Evolutionary conservation across 2,888 invertebrate species (phyloP).

Genomic region (Cerastoderma edule): DNA sequence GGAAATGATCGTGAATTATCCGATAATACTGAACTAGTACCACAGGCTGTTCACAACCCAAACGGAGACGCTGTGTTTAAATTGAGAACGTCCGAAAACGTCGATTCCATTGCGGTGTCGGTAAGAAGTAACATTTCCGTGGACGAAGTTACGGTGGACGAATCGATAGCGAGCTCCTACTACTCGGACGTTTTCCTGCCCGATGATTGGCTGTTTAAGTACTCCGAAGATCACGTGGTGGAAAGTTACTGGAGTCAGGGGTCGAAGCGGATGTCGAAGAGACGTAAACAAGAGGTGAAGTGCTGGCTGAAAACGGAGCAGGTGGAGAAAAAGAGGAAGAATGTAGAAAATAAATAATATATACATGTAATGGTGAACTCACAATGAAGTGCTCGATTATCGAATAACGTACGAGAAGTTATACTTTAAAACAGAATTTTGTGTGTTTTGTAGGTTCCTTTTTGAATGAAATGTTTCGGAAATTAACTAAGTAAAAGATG

Average conservation of each 20-base stretch:
- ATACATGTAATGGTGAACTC: too few relatives aligned
- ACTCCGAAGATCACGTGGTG: slow-evolving; percentile 19
- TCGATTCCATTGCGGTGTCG: slow-evolving; percentile 19
- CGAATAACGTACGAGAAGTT: too few relatives aligned
- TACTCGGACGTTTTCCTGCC: slow-evolving; percentile 51
- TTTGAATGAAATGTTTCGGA: too few relatives aligned
- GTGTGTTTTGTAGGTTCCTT: too few relatives aligned
- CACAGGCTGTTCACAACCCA: slow-evolving; percentile 16
- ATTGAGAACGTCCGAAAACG: slow-evolving; percentile 13
- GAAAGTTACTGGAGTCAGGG: slow-evolving; percentile 43
- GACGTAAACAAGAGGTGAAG: slow-evolving; percentile 36
- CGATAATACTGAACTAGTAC: neutral
- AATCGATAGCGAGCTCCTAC: slow-evolving; percentile 21
- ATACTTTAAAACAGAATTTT: too few relatives aligned
- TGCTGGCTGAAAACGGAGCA: slow-evolving; percentile 24
- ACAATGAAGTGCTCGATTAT: too few relatives aligned
- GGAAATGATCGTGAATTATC: slow-evolving; percentile 10
- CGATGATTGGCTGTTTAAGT: slow-evolving; percentile 43
- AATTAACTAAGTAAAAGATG: too few relatives aligned
- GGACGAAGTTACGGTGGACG: slow-evolving; percentile 24
- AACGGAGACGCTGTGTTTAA: slow-evolving; percentile 15
- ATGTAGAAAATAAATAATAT: too few relatives aligned
- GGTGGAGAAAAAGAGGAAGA: slow-evolving; percentile 15
- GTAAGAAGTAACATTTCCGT: slow-evolving; percentile 29
- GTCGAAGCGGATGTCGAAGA: slow-evolving; percentile 17